phyloP scores from a whole-genome alignment of 1,140 invertebrate species.

The Hesperophylax magnus region DNA sequence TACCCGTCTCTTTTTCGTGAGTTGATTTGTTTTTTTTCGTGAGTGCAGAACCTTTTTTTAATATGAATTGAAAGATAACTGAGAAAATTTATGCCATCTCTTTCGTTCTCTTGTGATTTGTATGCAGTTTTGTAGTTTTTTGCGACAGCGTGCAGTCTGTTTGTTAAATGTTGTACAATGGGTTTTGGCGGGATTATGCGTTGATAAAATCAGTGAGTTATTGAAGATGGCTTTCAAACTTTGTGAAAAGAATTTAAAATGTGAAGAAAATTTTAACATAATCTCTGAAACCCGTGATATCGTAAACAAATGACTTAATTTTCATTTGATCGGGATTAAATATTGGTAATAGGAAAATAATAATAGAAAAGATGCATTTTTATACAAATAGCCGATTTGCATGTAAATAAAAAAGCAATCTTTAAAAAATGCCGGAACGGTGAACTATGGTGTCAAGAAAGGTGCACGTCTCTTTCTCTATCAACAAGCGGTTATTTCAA shows the following conservation, averaged over 20 bases:
- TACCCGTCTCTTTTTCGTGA: neutral
- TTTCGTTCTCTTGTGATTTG: slow-evolving; percentile 25
- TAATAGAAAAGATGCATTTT: too few relatives aligned
- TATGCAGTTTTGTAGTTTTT: slow-evolving; percentile 29
- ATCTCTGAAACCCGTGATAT: too few relatives aligned
- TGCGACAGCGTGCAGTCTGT: slow-evolving; percentile 8
- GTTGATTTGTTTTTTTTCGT: slow-evolving; percentile 1
- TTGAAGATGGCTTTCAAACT: neutral
- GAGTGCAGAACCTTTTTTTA: neutral
- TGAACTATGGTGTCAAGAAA: too few relatives aligned
- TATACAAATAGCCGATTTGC: too few relatives aligned
- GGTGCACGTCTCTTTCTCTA: too few relatives aligned
- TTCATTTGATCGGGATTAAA: too few relatives aligned
- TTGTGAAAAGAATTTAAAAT: neutral
- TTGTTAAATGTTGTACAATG: slow-evolving; percentile 37
- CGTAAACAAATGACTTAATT: too few relatives aligned
- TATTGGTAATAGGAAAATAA: too few relatives aligned
- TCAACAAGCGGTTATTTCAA: too few relatives aligned
- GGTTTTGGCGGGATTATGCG: slow-evolving; percentile 48
- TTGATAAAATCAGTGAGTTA: slow-evolving; percentile 44
- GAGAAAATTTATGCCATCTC: neutral
- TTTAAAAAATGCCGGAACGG: too few relatives aligned
- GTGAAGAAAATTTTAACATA: too few relatives aligned
- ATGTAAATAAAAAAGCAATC: too few relatives aligned
- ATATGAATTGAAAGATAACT: neutral